Evolutionary conservation across 2,113 vertebrate species (phyloP), one percentile per base, ranked within the genome.

Genomic region (Eira barbara): DNA sequence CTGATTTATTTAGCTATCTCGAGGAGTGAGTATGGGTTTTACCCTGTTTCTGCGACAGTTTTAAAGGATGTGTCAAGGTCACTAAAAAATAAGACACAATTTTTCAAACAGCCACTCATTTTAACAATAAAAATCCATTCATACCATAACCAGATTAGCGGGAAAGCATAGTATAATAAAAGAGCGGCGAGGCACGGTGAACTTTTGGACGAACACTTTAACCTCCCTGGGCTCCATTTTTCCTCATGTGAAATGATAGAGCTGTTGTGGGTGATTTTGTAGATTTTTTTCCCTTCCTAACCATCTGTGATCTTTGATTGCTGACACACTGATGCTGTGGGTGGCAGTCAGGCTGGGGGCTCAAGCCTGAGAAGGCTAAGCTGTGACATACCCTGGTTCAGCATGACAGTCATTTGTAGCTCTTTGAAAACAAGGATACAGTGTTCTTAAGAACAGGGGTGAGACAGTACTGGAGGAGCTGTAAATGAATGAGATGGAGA

Each of bases 361-460:
- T 18, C 20, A 57, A 85, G n/a, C 31, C 39, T 42, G 52, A 65
- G 18, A 65, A 89, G 31, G 39, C 15, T 61, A 89, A 61, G 5
- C 13, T 89, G 76, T 69, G 52, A 73, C 27, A 61, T 52, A 67
- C 13, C 85, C 65, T 63, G 39, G 12, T 81, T 96, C 7, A 21
- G 15, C 31, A 74, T 31, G 36, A 61, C 4, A 65, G 11, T 31
- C 12, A 39, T 36, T 95, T 71, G 2, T 63, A 94, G 13, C 17
- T 92, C 91, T 74, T 83, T 59, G 42, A 81, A 95, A 97, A 52
- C 3, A 49, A 95, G 61, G 91, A 47, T 39, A 82, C 2, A 55
- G 17, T 47, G 17, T 61, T 36, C 29, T 49, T 11, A 90, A 94
- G 42, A 76, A 36, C 4, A 80, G 49, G 10, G 4, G 82, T 10